Evolutionary conservation across 2,888 invertebrate genomes (phyloP), one percentile per base, ranked within the genome.

Genomic region (Polyploca ridens): DNA sequence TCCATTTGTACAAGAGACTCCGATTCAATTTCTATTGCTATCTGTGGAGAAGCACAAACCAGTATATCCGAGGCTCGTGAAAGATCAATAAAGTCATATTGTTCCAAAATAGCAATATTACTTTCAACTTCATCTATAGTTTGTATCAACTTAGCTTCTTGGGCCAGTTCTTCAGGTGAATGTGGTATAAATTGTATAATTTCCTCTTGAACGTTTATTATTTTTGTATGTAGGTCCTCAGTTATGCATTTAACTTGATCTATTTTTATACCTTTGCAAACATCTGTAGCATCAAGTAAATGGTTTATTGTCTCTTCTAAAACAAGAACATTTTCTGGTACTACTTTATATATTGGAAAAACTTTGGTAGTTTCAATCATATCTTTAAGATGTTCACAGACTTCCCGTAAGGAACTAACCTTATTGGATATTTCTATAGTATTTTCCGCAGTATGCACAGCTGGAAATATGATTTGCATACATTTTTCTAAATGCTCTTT

Each of bases 41-140:
- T 35, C 67, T 88, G 84, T 33, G 84, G 81, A 13, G 86, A 85
- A 27, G 69, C 68, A 68, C 81, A 84, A 33, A 78, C 77, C 14
- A 77, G 72, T n/a, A 89, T 77, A 59, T 93, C 88, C 5, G 90
- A 90, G 46, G 76, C 79, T 66, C 79, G 76, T 14, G 89, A 85
- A 58, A 92, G 75, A 64, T 91, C 87, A 10, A 93, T 80, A 65
- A 91, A 90, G 68, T 91, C 85, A 74, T 84, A 89, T 70, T 91
- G 85, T 76, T 91, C 87, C 63, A 93, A 77, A 2, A 87, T 85
- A 60, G 89, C 90, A 70, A 93, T 90, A 69, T 85, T 89, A 19
- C 72, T 87, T 77, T 93, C 88, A 14, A 94, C 79, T 68, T 90
- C 87, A 67, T 85, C 82, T 60, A 93, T 78, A 11, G 83, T 81